phyloP scores from a whole-genome alignment of 2,888 invertebrate genomes.

The Blastobasis adustella region DNA sequence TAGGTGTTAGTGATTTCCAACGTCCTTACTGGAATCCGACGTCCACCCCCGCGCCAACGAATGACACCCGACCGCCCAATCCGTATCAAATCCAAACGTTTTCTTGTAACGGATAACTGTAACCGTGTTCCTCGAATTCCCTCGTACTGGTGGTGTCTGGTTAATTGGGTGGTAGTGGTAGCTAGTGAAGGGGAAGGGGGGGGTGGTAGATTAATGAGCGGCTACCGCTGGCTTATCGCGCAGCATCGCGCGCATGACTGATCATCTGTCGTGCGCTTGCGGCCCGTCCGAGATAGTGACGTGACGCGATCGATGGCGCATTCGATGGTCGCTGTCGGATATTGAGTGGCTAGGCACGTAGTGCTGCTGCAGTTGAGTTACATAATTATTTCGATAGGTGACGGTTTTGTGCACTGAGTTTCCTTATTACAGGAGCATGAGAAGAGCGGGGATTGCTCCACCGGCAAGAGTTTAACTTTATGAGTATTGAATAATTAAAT shows the following conservation, averaged over 20 bases:
- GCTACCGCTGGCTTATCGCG: constrained; percentile 69
- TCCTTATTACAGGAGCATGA: too few species aligned
- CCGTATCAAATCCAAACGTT: constrained; percentile 6
- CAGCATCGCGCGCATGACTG: constrained; percentile 72
- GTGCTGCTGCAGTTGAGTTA: too few species aligned
- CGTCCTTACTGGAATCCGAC: too few species aligned
- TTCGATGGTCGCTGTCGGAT: constrained; percentile 13
- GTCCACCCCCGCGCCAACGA: too few species aligned
- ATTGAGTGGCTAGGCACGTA: constrained; percentile 1
- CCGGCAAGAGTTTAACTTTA: too few species aligned
- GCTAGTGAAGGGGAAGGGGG: constrained; percentile 26
- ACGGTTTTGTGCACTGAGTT: too few species aligned
- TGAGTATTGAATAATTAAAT: too few species aligned
- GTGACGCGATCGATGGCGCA: constrained; percentile 29
- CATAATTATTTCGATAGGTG: too few species aligned
- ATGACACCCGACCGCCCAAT: too few species aligned
- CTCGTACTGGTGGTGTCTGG: constrained; percentile 50
- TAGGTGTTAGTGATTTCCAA: too few species aligned
- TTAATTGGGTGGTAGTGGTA: constrained; percentile 63
- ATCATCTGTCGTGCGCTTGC: constrained; percentile 73
- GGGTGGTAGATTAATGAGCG: constrained; percentile 73
- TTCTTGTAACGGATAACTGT: constrained; percentile 29
- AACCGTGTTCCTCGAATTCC: constrained; percentile 49
- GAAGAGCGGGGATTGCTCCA: too few species aligned
- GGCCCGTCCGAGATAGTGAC: constrained; percentile 32